Evolutionary conservation across 2,888 invertebrate species (phyloP), one percentile per base, ranked within the genome.

Genomic region (Ophion slaviceki): DNA sequence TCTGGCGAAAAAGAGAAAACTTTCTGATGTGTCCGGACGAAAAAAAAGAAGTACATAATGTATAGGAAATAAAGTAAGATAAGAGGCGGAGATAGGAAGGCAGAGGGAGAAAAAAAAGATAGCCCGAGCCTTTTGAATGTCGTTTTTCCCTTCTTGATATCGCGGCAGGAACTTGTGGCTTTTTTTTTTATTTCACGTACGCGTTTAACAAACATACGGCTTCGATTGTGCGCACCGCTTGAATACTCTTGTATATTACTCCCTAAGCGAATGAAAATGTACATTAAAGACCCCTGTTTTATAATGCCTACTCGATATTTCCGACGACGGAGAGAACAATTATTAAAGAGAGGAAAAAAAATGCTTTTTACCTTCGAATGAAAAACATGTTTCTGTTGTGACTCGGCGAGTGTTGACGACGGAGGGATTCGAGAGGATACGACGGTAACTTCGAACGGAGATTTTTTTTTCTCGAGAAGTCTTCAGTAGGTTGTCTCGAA

Each of bases 1-100:
- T 40, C 45, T 75, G 45, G 75, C 45, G n/a, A 75, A 75, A 75
- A 74, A 45, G 17, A 72, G 28, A 45, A 57, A 64, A 28, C 70
- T 64, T 82, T 76, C 62, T 57, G n/a, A 67, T 85, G 79, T 85
- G 67, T 85, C 61, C 61, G 20, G 45, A 74, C 36, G 32, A 32
- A 36, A 72, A 40, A 72, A 59, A 71, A 68, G 71, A 71, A 84
- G 59, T 62, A 70, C 36, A 57, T 59, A 40, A 80, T 82, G 64
- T 83, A 83, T 78, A 74, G 82, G 72, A 86, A 84, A 86, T 76
- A 82, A 82, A 84, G 66, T 71, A 61, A 72, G 86, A 86, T 84
- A 86, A 82, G 79, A 80, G 82, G 66, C 66, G 70, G 78, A 53
- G 86, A 82, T 84, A 79, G 84, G 78, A 75, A 84, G 71, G 59